phyloP scores from a whole-genome alignment of 2,797 vertebrate species.

The Phyllotis vaccarum region DNA sequence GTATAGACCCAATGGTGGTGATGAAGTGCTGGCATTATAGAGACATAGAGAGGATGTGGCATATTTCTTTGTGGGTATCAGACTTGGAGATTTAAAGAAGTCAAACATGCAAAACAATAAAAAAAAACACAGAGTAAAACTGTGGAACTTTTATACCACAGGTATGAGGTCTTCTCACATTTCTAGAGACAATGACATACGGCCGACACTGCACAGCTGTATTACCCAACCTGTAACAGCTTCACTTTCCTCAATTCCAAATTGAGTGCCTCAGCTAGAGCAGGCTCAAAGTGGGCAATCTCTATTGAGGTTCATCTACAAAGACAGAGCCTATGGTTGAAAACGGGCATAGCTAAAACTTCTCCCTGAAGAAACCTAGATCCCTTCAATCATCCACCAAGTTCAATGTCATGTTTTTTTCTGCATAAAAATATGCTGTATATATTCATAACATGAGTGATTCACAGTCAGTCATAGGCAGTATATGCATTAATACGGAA shows the following conservation, averaged over 20 bases:
- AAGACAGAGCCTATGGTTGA: not conserved
- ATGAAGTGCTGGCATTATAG: not conserved
- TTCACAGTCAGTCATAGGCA: not conserved
- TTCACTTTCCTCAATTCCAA: constrained; percentile 14
- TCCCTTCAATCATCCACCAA: not conserved
- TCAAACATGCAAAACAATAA: not conserved
- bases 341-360: not conserved
- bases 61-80: not conserved
- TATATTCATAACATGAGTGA: not conserved
- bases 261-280: not conserved
- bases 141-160: not conserved
- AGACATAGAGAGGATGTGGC: not conserved
- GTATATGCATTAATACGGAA: constrained; percentile 29
- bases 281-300: not conserved
- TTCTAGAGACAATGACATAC: not conserved
- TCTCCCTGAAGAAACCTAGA: not conserved
- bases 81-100: not conserved
- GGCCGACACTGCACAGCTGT: not conserved
- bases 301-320: not conserved
- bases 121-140: not conserved
- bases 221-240: not conserved
- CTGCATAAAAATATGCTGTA: constrained; percentile 11
- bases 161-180: not conserved
- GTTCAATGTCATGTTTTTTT: constrained; percentile 1
- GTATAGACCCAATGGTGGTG: not conserved